Evolutionary conservation across 2,888 invertebrate genomes (phyloP), one percentile per base, ranked within the genome.

Genomic region (Tanypteryx hageni): DNA sequence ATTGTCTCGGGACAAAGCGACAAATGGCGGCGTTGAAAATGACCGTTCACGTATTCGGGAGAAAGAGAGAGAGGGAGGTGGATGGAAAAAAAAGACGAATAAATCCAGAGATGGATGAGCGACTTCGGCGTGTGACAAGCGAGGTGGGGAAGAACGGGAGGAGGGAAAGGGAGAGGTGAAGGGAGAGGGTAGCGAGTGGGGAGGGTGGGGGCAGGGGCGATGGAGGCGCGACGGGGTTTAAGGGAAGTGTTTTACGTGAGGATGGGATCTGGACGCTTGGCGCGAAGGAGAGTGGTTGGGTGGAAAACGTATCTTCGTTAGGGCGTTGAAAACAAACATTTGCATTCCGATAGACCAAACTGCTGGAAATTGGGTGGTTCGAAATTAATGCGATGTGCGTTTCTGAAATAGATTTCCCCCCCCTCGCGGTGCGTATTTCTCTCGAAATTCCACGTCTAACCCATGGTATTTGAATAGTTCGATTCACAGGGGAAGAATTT

Each of bases 291-390:
- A 82, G 31, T 10, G 8, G 18, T 44, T 13, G 83, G 31, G 14
- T 83, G 83, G 83, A 44, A 83, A 83, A 16, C 83, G 18, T n/a
- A 16, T n/a, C 22, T 83, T 44, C 44, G 5, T 5, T 44, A 44
- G n/a, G 10, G 83, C 27, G n/a, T n/a, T 44, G 83, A 4, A 83
- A 83, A 83, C 83, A 83, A 83, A 57, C 56, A 83, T n/a, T n/a
- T n/a, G 14, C 83, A 83, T 83, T 83, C 83, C 83, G 83, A 83
- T 83, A 57, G 83, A 83, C 83, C 83, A 2, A 56, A 83, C 83
- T 44, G 18, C 57, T 56, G 83, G 11, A 57, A 83, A 57, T 83
- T 44, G 11, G 83, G 11, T 4, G 56, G 18, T 11, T 31, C 5
- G 83, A n/a, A 56, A 57, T 18, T 44, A 7, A 83, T 18, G 83